Evolutionary conservation across 64 coral and sea anemone species (phyloP).

Genomic region (Orbicella faveolata): DNA sequence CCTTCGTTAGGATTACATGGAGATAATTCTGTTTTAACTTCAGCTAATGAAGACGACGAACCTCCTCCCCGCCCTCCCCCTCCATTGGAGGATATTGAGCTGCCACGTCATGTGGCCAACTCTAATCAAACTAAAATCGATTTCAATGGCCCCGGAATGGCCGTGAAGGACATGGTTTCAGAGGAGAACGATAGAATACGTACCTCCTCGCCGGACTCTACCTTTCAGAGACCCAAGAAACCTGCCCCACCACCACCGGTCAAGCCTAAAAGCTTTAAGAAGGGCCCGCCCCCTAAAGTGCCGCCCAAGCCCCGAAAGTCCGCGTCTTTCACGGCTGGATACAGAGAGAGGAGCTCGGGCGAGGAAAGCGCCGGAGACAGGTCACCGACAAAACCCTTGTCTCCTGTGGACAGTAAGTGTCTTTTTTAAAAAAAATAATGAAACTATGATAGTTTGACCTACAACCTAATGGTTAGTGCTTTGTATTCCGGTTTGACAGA

Average conservation of each 20-base stretch:
- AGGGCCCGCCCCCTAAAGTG: constrained; percentile 30
- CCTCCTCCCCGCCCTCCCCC: constrained; percentile 35
- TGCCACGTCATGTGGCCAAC: not conserved
- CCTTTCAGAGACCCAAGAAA: constrained; percentile 51
- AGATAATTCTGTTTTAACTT: not conserved
- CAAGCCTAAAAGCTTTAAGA: constrained; percentile 69
- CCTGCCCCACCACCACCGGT: constrained; percentile 63
- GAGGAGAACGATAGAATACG: constrained; percentile 21
- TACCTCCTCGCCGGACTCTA: constrained; percentile 13
- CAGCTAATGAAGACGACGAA: constrained; percentile 21
- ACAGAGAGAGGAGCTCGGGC: not conserved
- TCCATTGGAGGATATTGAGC: constrained; percentile 22
- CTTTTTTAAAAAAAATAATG: not conserved
- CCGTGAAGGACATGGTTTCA: not conserved
- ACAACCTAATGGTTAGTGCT: no score
- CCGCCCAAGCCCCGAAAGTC: constrained; percentile 58
- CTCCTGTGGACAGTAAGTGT: constrained; percentile 23
- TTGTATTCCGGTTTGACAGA: no score
- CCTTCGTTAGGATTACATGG: not conserved
- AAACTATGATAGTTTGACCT: no score
- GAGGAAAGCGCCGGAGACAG: not conserved
- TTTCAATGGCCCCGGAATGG: not conserved
- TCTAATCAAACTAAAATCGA: not conserved
- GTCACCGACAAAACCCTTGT: constrained; percentile 6
- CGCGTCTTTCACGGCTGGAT: constrained; percentile 6